phyloP scores from a whole-genome alignment of 2,113 vertebrate species.

The Strix uralensis region DNA sequence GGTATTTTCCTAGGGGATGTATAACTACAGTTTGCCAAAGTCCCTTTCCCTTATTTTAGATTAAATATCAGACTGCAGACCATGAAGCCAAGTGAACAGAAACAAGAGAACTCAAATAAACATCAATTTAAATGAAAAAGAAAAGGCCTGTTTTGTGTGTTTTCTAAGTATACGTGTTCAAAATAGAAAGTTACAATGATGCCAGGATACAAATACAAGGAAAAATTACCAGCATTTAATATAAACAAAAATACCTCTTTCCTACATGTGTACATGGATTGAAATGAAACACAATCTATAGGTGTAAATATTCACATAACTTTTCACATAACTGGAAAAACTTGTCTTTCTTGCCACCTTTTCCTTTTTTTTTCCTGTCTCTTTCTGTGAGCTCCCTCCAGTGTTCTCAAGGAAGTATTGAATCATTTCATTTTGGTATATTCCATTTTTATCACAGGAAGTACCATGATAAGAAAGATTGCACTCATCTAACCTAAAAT shows the following conservation, averaged over 20 bases:
- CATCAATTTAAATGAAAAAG: constrained; percentile 59
- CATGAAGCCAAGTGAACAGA: constrained; percentile 52
- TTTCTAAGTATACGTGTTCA: neutral
- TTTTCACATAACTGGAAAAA: neutral
- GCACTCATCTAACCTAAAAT: neutral
- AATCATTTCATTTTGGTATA: neutral
- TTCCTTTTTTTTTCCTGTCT: neutral
- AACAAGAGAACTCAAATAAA: constrained; percentile 65
- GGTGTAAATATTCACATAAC: neutral
- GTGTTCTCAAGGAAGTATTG: constrained; percentile 53
- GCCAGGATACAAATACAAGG: neutral
- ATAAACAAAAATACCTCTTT: neutral
- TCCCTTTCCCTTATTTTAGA: constrained; percentile 37
- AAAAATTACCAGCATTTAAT: neutral
- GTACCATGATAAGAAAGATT: neutral
- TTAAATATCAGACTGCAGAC: constrained; percentile 56
- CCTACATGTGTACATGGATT: neutral
- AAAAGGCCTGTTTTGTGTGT: constrained; percentile 24
- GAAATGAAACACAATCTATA: neutral
- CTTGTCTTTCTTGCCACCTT: neutral
- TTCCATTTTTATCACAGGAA: neutral
- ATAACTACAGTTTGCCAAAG: constrained; percentile 35
- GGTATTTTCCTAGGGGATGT: constrained; percentile 64
- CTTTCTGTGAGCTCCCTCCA: constrained; percentile 72
- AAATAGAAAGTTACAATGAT: constrained; percentile 28